Percentiles rank a stretch among this genome's conserved stretches.
These are phyloP conservation scores for Hesperia comma DNA, from an alignment of 2,888 invertebrate genomes.

Conservation along the genomic window DNA sequence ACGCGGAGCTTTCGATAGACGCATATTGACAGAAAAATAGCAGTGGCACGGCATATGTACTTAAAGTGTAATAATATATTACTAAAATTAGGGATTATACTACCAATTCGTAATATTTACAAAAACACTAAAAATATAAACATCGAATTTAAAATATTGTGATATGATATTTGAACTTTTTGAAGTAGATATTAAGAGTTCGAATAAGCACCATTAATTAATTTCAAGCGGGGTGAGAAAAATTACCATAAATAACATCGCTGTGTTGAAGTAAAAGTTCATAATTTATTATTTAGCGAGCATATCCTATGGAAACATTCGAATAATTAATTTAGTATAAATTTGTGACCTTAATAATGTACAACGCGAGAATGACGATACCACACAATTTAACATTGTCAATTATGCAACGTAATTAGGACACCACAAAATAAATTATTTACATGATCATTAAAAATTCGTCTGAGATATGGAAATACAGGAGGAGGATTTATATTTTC, in stretches of 20 bases:
- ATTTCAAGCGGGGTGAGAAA: neutral
- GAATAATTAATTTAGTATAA: neutral
- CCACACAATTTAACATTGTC: neutral
- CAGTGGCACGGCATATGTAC: too few relatives aligned
- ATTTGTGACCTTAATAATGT: neutral
- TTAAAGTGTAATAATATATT: too few relatives aligned
- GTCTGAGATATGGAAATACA: too few relatives aligned
- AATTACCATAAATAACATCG: neutral
- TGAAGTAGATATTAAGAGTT: neutral
- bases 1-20: too few relatives aligned
- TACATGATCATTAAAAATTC: too few relatives aligned
- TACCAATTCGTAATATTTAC: conserved; percentile 5
- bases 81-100: neutral
- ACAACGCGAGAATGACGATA: conserved; percentile 8
- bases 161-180: conserved; percentile 23
- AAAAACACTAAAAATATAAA: conserved; percentile 24
- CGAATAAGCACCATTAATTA: conserved; percentile 2
- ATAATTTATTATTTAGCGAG: neutral
- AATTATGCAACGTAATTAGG: too few relatives aligned
- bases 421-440: too few relatives aligned
- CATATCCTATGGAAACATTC: neutral
- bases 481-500: too few relatives aligned
- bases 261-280: neutral
- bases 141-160: conserved; percentile 19
- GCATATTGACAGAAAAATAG: too few relatives aligned